Evolutionary conservation across 2,797 vertebrate species (phyloP), one percentile per base, ranked within the genome.

Genomic region (Phrynocephalus vlangalii): DNA sequence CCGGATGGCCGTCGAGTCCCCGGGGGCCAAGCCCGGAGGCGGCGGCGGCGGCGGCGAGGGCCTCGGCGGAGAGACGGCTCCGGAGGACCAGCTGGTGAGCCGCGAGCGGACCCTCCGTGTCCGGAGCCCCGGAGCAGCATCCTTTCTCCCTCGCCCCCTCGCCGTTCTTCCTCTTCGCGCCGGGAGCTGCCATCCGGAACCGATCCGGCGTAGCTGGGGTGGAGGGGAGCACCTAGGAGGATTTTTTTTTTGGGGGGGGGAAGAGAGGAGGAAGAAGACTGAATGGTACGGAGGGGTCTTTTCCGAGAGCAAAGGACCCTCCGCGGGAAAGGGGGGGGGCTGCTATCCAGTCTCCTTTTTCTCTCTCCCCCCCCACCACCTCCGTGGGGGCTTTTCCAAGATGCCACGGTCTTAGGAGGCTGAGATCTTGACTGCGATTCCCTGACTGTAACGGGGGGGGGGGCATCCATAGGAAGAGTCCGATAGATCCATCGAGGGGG

Each of bases 1-100:
- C 94, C 96, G 97, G 85, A 94, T 97, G 71, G 97, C 95, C 82
- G 95, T 30, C 91, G 85, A 91, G 70, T 86, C 71, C 24, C 30
- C 73, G n/a, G 88, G 95, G 56, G 20, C 18, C 93, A 92, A 84
- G 93, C 16, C 95, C 87, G 77, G 95, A 88, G 79, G 94, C 6
- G 89, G 90, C 87, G 91, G 91, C 87, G 90, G 88, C 75, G 90
- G 91, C 88, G 91, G 90, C 80, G 18, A 18, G 3, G 18, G 15
- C 60, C 60, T 20, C 60, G 90, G 92, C 85, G 80, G 16, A 1
- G 91, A 92, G 67, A 87, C 95, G 3, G 93, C 91, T 90, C 90
- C 93, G 88, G 93, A 95, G 90, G 94, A 94, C 88, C 94, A 94
- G 87, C 83, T 82, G 95, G 95, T 95, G 91, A 95, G 87, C 10